Base-by-base conservation (phyloP, 1,140 invertebrate genomes). In the Acyrthosiphon pisum region DNA sequence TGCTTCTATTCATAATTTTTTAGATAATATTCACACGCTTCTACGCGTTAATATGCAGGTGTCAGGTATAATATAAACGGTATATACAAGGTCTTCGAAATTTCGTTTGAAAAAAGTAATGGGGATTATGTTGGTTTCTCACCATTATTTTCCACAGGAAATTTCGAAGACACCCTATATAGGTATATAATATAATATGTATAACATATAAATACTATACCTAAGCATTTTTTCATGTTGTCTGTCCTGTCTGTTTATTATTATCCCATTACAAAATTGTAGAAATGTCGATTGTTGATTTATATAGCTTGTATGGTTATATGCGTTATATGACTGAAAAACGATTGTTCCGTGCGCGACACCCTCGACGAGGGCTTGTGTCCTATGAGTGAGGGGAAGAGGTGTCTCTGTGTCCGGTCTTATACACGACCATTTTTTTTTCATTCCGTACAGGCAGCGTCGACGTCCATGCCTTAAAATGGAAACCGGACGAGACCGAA, bases 401-500 rank as follows among this genome's bases (percentile, higher is more conserved):
- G 60, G 4, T 76, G 60, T 41, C 41, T 41, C 41, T 41, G 44
- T 9, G 44, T 30, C 11, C 11, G 30, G 14, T 76, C 30, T 76
- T 35, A 76, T n/a, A n/a, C 11, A 68, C 9, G 11, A 30, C 30
- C 14, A 14, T n/a, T 76, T n/a, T 76, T 50, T 89, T 89, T 53
- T 3, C 6, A 37, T 89, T 89, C 56, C 14, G 9, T 26, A 87
- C 6, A 87, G 4, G 26, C 35, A 26, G 44, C 41, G 23, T 56
- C n/a, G 37, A 30, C 22, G 23, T 41, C 53, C 22, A 90, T 90
- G 37, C 53, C 89, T 90, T 90, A 90, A 90, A 90, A 90, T 68
- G 89, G 53, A 68, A 90, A 90, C 37, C 53, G 89, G 37, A 90
- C 56, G 53, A 90, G 14, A 30, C 60, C 18, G 41, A 48, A 44